Evolutionary conservation across 2,797 vertebrate species (phyloP), one percentile per base, ranked within the genome.

Genomic region (Gila robusta): DNA sequence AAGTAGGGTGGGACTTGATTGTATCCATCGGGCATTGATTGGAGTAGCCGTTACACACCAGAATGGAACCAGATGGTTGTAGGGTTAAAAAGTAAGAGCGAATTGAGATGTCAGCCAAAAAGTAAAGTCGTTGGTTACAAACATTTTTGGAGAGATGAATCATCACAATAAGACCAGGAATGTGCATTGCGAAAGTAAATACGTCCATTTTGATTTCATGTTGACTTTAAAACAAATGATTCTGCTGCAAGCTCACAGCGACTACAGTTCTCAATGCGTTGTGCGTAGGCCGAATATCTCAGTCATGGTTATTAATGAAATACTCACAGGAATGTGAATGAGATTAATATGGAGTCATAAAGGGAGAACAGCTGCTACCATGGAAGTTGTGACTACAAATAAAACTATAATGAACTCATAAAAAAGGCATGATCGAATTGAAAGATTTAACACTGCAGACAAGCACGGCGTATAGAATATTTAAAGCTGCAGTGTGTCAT

Each of bases 301-400:
- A 79, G 66, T 79, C 66, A 79, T 21, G 3, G 83, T 41, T 70
- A 79, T 79, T 85, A 79, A 85, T 85, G 39, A 85, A 85, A 85
- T 71, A 79, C 83, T 85, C 37, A 9, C 35, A 71, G 76, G 76
- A 85, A 79, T 85, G 83, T 79, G 76, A 85, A 59, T 56, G 28
- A 85, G 83, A 85, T 78, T 78, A 84, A 78, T 62, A 79, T 44
- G 37, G 37, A 72, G 78, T 49, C 66, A 32, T 72, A 85, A 77
- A 79, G 66, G n/a, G 52, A 79, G 83, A 85, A 85, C 76, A 85
- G 83, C 76, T 79, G 83, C 76, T 62, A 67, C 83, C 49, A 72
- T 85, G 77, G 52, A 79, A 72, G 66, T 59, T 79, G 79, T 81
- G 32, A 70, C 79, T 81, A 81, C 44, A 67, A 54, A 79, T 79